These are phyloP conservation scores for Tympanuchus pallidicinctus DNA, from an alignment of 2,113 vertebrate species.

Conservation along the genomic window DNA sequence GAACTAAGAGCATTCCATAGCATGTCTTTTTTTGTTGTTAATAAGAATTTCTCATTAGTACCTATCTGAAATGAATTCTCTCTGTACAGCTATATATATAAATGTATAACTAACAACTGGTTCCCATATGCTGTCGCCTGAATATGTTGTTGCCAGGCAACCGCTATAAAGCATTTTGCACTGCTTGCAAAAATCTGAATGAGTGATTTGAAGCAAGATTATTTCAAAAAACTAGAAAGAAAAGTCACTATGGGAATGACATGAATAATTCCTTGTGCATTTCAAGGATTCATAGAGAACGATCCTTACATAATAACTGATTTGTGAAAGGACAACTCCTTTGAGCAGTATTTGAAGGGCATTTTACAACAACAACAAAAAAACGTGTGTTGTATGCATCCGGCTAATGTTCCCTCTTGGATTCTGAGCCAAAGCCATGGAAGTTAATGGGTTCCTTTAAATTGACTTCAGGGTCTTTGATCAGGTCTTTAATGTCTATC, in stretches of 20 bases:
- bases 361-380: slow-evolving; percentile 44
- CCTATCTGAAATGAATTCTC: neutral
- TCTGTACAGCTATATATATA: neutral
- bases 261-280: slow-evolving; percentile 47
- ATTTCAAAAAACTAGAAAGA: slow-evolving; percentile 46
- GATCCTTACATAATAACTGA: neutral
- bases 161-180: slow-evolving; percentile 58
- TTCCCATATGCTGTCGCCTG: slow-evolving; percentile 56
- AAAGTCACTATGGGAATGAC: slow-evolving; percentile 40
- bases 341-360: slow-evolving; percentile 21
- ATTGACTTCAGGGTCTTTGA: neutral
- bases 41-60: neutral
- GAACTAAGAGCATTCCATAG: neutral
- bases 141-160: slow-evolving; percentile 67
- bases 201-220: slow-evolving; percentile 49
- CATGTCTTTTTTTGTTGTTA: neutral
- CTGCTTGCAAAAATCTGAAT: slow-evolving; percentile 68
- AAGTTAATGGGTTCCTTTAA: slow-evolving; percentile 31
- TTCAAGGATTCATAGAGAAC: slow-evolving; percentile 25
- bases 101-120: slow-evolving; percentile 39
- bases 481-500: neutral
- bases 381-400: slow-evolving; percentile 26
- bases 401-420: neutral
- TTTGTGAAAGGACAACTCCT: slow-evolving; percentile 18
- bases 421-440: neutral